Base-by-base conservation (phyloP, 1,140 invertebrate genomes). In the Trachymyrmex septentrionalis region DNA sequence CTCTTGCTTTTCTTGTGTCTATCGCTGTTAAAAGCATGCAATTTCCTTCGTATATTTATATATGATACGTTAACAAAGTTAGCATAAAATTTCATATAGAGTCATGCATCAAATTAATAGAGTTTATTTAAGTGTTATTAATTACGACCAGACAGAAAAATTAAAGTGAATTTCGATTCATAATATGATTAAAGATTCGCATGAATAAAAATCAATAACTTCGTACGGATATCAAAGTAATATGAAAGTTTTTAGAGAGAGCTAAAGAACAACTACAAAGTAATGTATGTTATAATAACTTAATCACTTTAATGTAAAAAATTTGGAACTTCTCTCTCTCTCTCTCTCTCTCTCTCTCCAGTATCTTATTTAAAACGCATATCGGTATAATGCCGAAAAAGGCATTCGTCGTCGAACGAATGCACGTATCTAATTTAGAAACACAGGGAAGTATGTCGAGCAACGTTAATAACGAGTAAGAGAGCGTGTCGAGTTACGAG, bases 401-500 rank as follows among this genome's bases (percentile, higher is more conserved):
- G 4, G 30, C 12, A 50, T 44, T 7, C 44, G 19, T 4, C 21
- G 44, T n/a, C n/a, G 4, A 5, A 24, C 19, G 21, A 66, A 53
- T n/a, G 21, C 6, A 21, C 16, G 4, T 48, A 63, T 50, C 44
- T 84, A 84, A 75, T 84, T 75, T 84, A 19, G 27, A 14, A 73
- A 84, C 38, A 16, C 1, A 21, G 50, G 21, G 19, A 73, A 84
- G 21, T 21, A 24, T 14, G 24, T 7, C 55, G 38, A 73, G 69
- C 19, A 30, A 44, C n/a, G 48, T 84, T 84, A 84, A 73, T 69
- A 61, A 73, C 55, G 24, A 5, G 10, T 0, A 21, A 30, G 63
- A 80, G 76, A 30, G 48, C 67, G 76, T 50, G 76, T 80, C 63
- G 38, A 48, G 55, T 63, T 75, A 73, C 55, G 24, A 44, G 38